Percentiles rank a stretch among this genome's conserved stretches.
Evolutionary conservation across 2,113 vertebrate genomes (phyloP).

Genomic region (Microcebus ravelobensis): DNA sequence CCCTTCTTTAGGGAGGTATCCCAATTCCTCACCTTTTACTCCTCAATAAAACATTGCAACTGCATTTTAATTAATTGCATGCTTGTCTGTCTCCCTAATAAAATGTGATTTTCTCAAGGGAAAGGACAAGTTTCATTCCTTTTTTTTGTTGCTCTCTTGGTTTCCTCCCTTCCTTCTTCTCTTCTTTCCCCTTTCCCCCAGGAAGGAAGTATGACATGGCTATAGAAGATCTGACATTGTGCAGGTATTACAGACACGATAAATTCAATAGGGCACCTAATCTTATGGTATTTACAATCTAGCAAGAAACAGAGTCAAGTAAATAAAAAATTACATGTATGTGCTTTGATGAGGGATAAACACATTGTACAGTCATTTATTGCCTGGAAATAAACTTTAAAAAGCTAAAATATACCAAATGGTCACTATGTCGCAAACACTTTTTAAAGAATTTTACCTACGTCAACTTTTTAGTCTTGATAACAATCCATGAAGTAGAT

Average conservation of each 20-base stretch:
- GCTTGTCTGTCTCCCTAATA: neutral
- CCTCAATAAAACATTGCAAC: neutral
- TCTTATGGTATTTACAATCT: neutral
- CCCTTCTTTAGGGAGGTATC: neutral
- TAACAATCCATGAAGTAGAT: neutral
- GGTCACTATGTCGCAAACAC: neutral
- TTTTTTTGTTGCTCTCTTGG: neutral
- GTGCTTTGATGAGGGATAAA: neutral
- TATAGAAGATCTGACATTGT: neutral
- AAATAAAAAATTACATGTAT: neutral
- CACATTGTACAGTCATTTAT: neutral
- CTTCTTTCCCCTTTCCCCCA: neutral
- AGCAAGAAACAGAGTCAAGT: neutral
- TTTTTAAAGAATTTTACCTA: neutral
- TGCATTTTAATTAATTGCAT: slow-evolving; percentile 7
- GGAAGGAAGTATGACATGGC: neutral
- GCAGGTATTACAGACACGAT: neutral
- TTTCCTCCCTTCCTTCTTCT: neutral
- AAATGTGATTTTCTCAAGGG: neutral
- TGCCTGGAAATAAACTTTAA: neutral
- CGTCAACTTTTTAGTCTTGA: neutral
- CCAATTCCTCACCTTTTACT: neutral
- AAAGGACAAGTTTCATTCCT: neutral
- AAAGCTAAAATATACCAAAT: neutral
- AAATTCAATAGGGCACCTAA: neutral